Evolutionary conservation across 2,888 invertebrate species (phyloP), one percentile per base, ranked within the genome.

Genomic region (Aromia moschata): DNA sequence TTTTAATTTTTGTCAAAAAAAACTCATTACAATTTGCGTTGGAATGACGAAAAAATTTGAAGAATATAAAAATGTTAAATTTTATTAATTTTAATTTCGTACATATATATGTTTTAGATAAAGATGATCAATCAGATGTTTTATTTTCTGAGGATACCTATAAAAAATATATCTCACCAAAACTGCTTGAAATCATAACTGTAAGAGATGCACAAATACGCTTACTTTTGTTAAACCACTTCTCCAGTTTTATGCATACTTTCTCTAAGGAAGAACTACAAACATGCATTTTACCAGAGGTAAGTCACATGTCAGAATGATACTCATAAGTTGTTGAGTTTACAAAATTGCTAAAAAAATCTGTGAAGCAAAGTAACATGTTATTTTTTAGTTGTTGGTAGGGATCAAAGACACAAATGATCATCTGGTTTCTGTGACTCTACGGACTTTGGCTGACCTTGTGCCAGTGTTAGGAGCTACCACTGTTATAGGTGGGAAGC

Each of bases 401-500:
- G 96, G 95, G 2, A 90, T 96, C 68, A 91, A 93, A 78, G 96
- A 96, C 75, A 89, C 87, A 1, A 91, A 93, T 79, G 93, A 96
- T 77, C 84, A 85, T 53, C 81, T 96, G 60, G 96, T 96, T 0
- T 86, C 91, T 17, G 87, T 89, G 58, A 95, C 95, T 9, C 82
- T 96, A 45, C 85, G 88, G 56, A 91, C 92, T 51, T 80, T 96
- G 57, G 93, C 95, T 56, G 91, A 92, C 73, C 81, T 96, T 56
- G 91, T 96, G 16, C 92, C 93, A 1, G 85, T 95, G 63, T 82
- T 94, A 49, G 96, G 96, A 10, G 90, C 94, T 10, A 85, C 89
- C n/a, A 85, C 89, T 14, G 94, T 96, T 0, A 89, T 96, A 40
- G 94, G 94, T 1, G 93, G 93, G 0, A 88, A 89, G 73, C 84